Base-by-base conservation (phyloP, 1,140 invertebrate species). In the Ceratosolen fusciceps region DNA sequence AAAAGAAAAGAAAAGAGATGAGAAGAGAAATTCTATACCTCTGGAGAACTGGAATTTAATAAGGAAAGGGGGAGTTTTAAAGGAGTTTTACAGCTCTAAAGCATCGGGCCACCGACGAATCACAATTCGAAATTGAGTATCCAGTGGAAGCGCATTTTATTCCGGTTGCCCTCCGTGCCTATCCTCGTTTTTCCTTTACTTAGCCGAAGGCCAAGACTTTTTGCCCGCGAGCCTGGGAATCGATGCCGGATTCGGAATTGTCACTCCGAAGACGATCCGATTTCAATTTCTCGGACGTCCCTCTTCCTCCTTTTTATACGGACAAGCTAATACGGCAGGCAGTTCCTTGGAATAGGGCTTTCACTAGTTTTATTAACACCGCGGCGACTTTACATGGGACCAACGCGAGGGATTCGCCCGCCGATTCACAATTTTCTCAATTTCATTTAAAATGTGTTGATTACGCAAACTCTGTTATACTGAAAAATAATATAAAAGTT, bases 201-300 rank as follows among this genome's bases (percentile, higher is more conserved):
- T 68, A 80, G 62, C 68, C 65, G 4, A 43, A 21, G 31, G 67
- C 78, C 37, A 12, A 54, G 68, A 39, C 24, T 52, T 49, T 68
- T 58, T 19, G 5, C 68, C 24, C 9, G 37, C 47, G 21, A 67
- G 49, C 58, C 1, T 26, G n/a, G n/a, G 26, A 37, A 54, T 9
- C 72, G 12, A 47, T n/a, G 62, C 58, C 58, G 74, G 52, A 68
- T 80, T 80, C 49, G 4, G 65, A 58, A 80, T 80, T 80, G 78
- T 80, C 78, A 74, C 58, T 70, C 62, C 47, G 49, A 68, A 62
- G 72, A 56, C 62, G 78, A 62, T 74, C 78, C 62, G 78, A 80
- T 80, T 80, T 74, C 78, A 80, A 80, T 80, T 80, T 70, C 70
- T 71, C 60, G 47, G 71, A 47, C 54, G 29, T 21, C 2, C 19